Percentiles rank a stretch among this genome's conserved stretches.
phyloP scores from a whole-genome alignment of 2,797 vertebrate species.

The Cryptoblepharus egeriae region DNA sequence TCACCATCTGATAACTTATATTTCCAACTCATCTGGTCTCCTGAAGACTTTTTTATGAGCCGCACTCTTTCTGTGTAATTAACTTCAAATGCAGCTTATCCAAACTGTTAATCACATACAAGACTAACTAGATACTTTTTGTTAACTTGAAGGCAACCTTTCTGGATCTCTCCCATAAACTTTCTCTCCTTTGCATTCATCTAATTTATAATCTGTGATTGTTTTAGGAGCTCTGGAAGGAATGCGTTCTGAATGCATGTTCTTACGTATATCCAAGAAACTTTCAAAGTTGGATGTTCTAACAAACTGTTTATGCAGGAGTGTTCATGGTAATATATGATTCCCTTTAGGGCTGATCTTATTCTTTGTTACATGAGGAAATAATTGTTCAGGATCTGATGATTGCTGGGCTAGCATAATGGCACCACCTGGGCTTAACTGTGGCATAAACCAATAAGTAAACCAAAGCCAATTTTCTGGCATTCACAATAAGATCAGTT shows the following conservation, averaged over 20 bases:
- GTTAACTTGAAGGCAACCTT: slow-evolving; percentile 16
- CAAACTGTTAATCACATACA: slow-evolving; percentile 29
- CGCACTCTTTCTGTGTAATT: slow-evolving; percentile 16
- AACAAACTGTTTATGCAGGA: not conserved
- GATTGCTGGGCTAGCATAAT: not conserved
- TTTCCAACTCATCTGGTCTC: not conserved
- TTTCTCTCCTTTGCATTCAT: not conserved
- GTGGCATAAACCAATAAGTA: not conserved
- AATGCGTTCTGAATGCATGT: slow-evolving; percentile 10
- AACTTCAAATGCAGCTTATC: slow-evolving; percentile 20
- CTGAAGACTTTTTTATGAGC: slow-evolving; percentile 6
- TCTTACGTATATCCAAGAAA: slow-evolving; percentile 13
- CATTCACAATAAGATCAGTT: not conserved
- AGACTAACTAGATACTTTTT: slow-evolving; percentile 17
- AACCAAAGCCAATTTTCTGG: not conserved
- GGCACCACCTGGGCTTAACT: not conserved
- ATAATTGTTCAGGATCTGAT: not conserved
- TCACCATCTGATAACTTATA: not conserved
- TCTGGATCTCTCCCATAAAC: not conserved
- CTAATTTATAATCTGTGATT: slow-evolving; percentile 3
- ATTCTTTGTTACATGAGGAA: not conserved
- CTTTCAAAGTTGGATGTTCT: not conserved
- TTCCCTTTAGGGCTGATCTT: not conserved
- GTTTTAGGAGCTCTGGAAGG: slow-evolving; percentile 25
- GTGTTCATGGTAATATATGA: not conserved